Evolutionary conservation across 2,888 invertebrate species (phyloP).

Genomic region (Graphium colonna): DNA sequence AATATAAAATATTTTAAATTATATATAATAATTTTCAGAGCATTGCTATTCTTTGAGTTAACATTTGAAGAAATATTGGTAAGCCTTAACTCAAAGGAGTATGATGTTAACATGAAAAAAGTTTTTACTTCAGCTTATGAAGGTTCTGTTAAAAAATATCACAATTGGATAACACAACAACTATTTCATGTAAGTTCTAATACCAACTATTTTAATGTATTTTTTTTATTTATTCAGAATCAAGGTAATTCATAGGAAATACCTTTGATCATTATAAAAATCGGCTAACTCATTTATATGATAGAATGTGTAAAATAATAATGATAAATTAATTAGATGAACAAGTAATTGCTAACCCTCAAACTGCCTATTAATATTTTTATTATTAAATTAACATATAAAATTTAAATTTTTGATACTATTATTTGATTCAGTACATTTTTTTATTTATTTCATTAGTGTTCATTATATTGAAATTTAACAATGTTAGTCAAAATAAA

Average conservation of each 20-base stretch:
- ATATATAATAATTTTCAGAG: constrained; percentile 61
- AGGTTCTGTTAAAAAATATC: constrained; percentile 85
- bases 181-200: constrained; percentile 82
- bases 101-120: constrained; percentile 79
- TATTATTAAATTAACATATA: too few species aligned
- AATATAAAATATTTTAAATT: neutral
- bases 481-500: too few species aligned
- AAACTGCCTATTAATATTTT: too few species aligned
- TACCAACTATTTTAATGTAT: neutral
- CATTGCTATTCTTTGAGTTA: constrained; percentile 81
- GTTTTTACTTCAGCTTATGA: constrained; percentile 84
- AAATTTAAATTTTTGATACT: neutral
- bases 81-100: constrained; percentile 60
- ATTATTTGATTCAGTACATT: neutral
- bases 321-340: too few species aligned
- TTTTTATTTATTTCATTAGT: neutral
- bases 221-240: constrained; percentile 8
- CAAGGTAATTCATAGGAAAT: too few species aligned
- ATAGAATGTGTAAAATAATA: too few species aligned
- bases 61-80: constrained; percentile 79
- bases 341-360: too few species aligned
- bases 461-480: too few species aligned
- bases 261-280: too few species aligned
- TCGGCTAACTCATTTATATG: too few species aligned
- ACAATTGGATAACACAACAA: constrained; percentile 88